phyloP scores from a whole-genome alignment of 2,113 vertebrate species.

The Larimichthys polyactis region DNA sequence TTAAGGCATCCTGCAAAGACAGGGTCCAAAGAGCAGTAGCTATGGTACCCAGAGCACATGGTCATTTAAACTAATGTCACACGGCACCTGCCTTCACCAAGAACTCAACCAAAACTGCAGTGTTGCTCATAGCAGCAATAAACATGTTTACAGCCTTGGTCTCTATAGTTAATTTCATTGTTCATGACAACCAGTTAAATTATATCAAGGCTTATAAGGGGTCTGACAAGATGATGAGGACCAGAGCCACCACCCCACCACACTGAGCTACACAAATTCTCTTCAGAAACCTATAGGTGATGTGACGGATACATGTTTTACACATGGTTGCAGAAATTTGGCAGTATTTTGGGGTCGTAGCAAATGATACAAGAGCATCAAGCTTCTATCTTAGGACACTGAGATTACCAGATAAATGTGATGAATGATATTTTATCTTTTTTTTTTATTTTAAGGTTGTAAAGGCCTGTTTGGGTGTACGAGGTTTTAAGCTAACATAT shows the following conservation, averaged over 20 bases:
- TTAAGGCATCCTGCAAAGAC: conserved; percentile 37
- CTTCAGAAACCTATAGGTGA: too few relatives aligned
- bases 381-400: neutral
- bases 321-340: neutral
- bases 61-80: conserved; percentile 10
- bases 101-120: neutral
- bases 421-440: neutral
- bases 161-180: too few relatives aligned
- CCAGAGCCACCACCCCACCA: too few relatives aligned
- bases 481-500: neutral
- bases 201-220: too few relatives aligned
- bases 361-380: neutral
- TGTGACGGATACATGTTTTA: too few relatives aligned
- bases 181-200: too few relatives aligned
- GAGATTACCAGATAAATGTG: neutral
- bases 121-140: neutral
- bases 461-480: neutral
- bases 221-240: too few relatives aligned
- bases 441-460: neutral
- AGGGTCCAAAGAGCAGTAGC: conserved; percentile 58
- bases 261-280: too few relatives aligned
- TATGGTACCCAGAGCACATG: conserved; percentile 29
- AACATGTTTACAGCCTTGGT: too few relatives aligned
- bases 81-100: conserved; percentile 14
- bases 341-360: neutral